A percentile compares a stretch with the other conserved stretches of the same genome.
Evolutionary conservation across 2,113 vertebrate genomes (phyloP).

Genomic region (Perca flavescens): DNA sequence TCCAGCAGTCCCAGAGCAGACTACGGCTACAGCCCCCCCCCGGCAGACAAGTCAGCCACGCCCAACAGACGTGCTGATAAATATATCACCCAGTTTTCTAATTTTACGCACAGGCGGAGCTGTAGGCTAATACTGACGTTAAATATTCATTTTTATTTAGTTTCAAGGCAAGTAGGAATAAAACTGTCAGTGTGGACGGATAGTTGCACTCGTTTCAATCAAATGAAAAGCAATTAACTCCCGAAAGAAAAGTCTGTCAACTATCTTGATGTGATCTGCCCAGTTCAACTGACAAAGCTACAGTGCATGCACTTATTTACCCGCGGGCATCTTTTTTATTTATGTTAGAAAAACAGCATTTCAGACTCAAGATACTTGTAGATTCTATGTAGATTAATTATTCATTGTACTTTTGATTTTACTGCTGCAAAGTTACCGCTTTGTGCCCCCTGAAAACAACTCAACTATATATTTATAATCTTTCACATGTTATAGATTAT

Average conservation of each 20-base stretch:
- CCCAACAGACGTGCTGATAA: constrained; percentile 72
- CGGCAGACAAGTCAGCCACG: constrained; percentile 70
- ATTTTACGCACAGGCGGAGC: constrained; percentile 59
- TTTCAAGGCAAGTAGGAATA: neutral
- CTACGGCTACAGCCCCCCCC: constrained; percentile 52
- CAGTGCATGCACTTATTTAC: neutral
- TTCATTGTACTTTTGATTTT: neutral
- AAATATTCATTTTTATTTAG: neutral
- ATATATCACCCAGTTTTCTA: constrained; percentile 19
- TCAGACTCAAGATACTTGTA: neutral
- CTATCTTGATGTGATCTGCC: no score
- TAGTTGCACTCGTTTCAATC: neutral
- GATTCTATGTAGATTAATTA: neutral
- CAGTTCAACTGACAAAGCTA: neutral
- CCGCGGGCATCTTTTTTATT: neutral
- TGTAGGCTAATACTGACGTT: constrained; percentile 10
- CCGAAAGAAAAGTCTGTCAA: neutral
- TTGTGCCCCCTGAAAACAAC: no score
- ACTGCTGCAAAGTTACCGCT: neutral
- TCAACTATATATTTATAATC: neutral
- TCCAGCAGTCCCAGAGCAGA: constrained; percentile 70
- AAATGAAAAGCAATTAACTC: constrained; percentile 23
- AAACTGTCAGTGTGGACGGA: neutral
- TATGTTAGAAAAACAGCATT: neutral
- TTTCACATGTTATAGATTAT: neutral